Conservation (phyloP, 2,797 vertebrate genomes). For the Geotria australis region DNA sequence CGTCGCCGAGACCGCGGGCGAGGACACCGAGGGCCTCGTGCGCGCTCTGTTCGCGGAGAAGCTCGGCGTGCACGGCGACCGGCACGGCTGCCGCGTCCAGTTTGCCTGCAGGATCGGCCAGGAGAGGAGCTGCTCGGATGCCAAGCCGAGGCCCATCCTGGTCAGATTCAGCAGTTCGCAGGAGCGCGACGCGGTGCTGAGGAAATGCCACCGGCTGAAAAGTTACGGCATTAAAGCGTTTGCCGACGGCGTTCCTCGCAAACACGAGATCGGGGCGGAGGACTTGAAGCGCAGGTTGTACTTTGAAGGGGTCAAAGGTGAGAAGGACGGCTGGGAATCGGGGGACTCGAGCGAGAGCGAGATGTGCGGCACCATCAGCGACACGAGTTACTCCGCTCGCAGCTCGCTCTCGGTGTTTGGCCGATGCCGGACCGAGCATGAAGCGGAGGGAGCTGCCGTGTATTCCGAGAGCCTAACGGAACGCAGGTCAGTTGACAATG, state of each 20-base stretch:
- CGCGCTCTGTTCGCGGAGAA: constrained; percentile 17
- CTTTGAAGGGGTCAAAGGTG: too few species aligned
- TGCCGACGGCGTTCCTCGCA: constrained; percentile 4
- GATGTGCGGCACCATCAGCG: too few species aligned
- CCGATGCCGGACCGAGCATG: too few species aligned
- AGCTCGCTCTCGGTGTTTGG: too few species aligned
- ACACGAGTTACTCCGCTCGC: too few species aligned
- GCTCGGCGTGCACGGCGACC: constrained; percentile 19
- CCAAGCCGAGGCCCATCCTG: not conserved
- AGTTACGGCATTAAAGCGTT: not conserved
- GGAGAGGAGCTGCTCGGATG: not conserved
- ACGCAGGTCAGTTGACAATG: too few species aligned
- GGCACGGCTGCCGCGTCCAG: constrained; percentile 15
- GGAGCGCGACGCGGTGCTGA: not conserved
- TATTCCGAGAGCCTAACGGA: too few species aligned
- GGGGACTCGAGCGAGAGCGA: too few species aligned
- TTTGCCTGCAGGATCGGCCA: constrained; percentile 15
- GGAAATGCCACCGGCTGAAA: not conserved
- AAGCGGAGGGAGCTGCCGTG: too few species aligned
- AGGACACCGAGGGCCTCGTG: constrained; percentile 18
- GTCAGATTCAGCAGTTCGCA: not conserved
- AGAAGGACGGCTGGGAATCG: too few species aligned
- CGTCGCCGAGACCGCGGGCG: constrained; percentile 19
- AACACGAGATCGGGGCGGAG: constrained; percentile 3
- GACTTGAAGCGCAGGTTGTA: constrained; percentile 3